A percentile compares a stretch with the other conserved stretches of the same genome.
Conservation (phyloP, 2,797 vertebrate species). For the Enteromius treurensis region DNA sequence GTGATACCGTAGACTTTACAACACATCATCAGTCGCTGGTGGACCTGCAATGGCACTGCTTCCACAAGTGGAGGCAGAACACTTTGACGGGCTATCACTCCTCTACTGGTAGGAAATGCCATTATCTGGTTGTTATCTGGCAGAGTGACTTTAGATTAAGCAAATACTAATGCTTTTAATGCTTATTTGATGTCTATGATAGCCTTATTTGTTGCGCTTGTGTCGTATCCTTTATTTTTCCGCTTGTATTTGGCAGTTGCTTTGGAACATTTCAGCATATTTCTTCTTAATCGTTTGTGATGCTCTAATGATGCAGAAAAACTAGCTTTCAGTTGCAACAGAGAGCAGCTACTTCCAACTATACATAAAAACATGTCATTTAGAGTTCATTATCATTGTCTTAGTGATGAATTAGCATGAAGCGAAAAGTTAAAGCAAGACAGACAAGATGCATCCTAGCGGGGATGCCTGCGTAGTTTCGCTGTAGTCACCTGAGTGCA, state of each 20-base stretch:
- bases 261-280: neutral
- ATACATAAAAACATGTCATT: neutral
- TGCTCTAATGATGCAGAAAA: neutral
- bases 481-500: slow-evolving; percentile 9
- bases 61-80: slow-evolving; percentile 77
- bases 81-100: slow-evolving; percentile 83
- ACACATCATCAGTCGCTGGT: slow-evolving; percentile 54
- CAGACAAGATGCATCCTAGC: slow-evolving; percentile 6
- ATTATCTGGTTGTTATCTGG: slow-evolving; percentile 35
- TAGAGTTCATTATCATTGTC: slow-evolving; percentile 18
- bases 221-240: slow-evolving; percentile 2
- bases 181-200: neutral
- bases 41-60: slow-evolving; percentile 80
- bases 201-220: slow-evolving; percentile 13
- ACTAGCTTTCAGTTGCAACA: neutral
- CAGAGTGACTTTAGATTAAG: slow-evolving; percentile 43
- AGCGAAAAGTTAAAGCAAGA: slow-evolving; percentile 14
- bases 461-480: slow-evolving; percentile 11
- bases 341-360: neutral
- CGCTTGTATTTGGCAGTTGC: neutral
- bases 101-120: slow-evolving; percentile 81
- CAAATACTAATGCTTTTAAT: slow-evolving; percentile 60
- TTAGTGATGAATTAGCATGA: neutral
- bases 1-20: slow-evolving; percentile 58
- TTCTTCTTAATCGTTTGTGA: neutral